Percentiles rank a stretch among this genome's conserved stretches.
Evolutionary conservation across 2,797 vertebrate species (phyloP).

Genomic region (Pagetopsis macropterus): DNA sequence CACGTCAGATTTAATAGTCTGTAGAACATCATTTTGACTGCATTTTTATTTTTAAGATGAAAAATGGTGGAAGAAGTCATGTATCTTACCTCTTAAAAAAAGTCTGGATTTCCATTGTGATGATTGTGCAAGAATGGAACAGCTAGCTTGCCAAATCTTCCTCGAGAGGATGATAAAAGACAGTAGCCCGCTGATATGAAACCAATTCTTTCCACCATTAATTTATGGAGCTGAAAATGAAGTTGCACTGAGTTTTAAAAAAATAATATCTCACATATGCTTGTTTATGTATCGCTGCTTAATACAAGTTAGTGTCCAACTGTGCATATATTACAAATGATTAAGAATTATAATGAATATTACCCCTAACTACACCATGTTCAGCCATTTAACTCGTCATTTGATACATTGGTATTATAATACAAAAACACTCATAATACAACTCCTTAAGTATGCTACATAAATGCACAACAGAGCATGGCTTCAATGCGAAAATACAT

Average conservation of each 20-base stretch:
- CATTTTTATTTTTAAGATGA: conserved; percentile 48
- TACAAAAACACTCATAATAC: conserved; percentile 4
- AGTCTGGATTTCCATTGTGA: conserved; percentile 70
- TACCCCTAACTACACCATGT: background rate
- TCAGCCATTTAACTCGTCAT: background rate
- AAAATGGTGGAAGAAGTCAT: conserved; percentile 30
- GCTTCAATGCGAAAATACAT: background rate
- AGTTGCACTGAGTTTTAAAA: conserved; percentile 16
- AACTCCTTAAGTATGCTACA: background rate
- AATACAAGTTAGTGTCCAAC: conserved; percentile 33
- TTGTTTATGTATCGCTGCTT: conserved; percentile 35
- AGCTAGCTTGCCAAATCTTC: conserved; percentile 57
- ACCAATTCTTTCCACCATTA: conserved; percentile 44
- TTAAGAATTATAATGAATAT: conserved; percentile 1
- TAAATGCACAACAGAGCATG: background rate
- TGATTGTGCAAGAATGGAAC: conserved; percentile 70
- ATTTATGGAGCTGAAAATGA: conserved; percentile 51
- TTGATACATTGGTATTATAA: background rate
- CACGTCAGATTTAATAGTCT: conserved; percentile 55
- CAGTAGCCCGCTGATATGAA: conserved; percentile 48
- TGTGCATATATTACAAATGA: conserved; percentile 17
- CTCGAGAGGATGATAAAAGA: conserved; percentile 64
- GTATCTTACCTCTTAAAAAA: conserved; percentile 31
- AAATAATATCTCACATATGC: conserved; percentile 37
- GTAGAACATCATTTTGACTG: conserved; percentile 55